Evolutionary conservation across 1,140 invertebrate species (phyloP), one percentile per base, ranked within the genome.

Genomic region (Amyelois transitella): DNA sequence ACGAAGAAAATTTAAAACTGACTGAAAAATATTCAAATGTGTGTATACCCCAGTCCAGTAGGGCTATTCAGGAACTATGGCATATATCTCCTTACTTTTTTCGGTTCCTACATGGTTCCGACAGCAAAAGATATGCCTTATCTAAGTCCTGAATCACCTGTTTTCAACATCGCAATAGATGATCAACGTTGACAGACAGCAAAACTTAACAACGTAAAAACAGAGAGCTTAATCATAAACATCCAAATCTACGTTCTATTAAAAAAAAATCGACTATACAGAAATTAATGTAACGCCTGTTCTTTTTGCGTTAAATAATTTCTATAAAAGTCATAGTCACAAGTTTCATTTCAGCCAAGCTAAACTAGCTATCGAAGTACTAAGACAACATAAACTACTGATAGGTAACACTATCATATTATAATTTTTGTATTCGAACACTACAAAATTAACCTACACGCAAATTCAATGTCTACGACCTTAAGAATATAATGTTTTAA

Each of bases 191-290:
- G 32, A 55, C 25, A 38, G 58, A 25, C 38, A 49, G 25, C 58
- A 54, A 60, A 60, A 60, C 58, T 55, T 60, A 60, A 60, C 58
- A 55, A 60, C 20, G 49, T 21, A 49, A 50, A 53, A 53, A 59
- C 57, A 60, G 53, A 52, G 52, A 60, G 58, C 58, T 53, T 43
- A 53, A 38, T 43, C 32, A 28, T 18, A 43, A n/a, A n/a, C n/a
- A n/a, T n/a, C n/a, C n/a, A n/a, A n/a, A n/a, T n/a, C 25, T 32
- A 38, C 32, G 32, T 14, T 38, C n/a, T 38, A 38, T 10, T 32
- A 32, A 32, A 32, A 32, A 32, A 32, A 32, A 14, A 3, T 22
- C 7, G 47, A 2, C 47, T 19, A 6, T n/a, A 48, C 2, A 49
- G 47, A 22, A 49, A 49, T 24, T 10, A 49, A 24, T 49, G 12